Percentiles rank a stretch among this genome's conserved stretches.
phyloP scores from a whole-genome alignment of 2,113 vertebrate genomes.

The Trachemys scripta region DNA sequence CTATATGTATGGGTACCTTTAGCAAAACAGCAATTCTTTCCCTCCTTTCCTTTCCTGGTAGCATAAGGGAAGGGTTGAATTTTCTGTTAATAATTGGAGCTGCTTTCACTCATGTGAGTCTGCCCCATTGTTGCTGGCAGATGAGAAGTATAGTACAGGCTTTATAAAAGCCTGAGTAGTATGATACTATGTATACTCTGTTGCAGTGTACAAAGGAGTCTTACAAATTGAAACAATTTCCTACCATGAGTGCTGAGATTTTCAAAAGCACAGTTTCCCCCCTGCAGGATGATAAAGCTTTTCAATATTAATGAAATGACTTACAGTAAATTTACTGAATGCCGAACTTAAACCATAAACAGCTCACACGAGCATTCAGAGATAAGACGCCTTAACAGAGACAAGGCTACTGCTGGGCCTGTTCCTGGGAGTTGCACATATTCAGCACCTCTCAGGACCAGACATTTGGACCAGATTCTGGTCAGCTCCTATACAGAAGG shows the following conservation, averaged over 20 bases:
- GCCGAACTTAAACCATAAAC: not conserved
- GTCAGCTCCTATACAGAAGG: not conserved
- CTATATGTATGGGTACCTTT: not conserved
- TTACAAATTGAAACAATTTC: not conserved
- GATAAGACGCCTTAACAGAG: not conserved
- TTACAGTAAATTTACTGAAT: not conserved
- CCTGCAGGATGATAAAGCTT: not conserved
- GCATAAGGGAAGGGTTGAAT: constrained; percentile 29
- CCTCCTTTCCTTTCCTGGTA: not conserved
- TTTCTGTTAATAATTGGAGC: not conserved
- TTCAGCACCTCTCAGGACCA: not conserved
- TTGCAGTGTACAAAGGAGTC: fast-evolving
- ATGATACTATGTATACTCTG: not conserved
- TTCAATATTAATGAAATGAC: not conserved
- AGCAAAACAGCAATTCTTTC: not conserved
- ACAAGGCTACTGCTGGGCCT: not conserved
- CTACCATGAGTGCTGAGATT: not conserved
- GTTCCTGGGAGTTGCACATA: not conserved
- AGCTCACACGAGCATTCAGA: not conserved
- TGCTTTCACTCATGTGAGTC: not conserved
- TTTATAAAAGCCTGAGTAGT: not conserved
- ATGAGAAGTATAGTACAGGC: fast-evolving
- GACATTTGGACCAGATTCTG: not conserved
- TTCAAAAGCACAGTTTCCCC: not conserved
- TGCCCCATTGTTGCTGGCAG: not conserved